Evolutionary conservation across 2,113 vertebrate species (phyloP).

Genomic region (Ramphastos sulfuratus): DNA sequence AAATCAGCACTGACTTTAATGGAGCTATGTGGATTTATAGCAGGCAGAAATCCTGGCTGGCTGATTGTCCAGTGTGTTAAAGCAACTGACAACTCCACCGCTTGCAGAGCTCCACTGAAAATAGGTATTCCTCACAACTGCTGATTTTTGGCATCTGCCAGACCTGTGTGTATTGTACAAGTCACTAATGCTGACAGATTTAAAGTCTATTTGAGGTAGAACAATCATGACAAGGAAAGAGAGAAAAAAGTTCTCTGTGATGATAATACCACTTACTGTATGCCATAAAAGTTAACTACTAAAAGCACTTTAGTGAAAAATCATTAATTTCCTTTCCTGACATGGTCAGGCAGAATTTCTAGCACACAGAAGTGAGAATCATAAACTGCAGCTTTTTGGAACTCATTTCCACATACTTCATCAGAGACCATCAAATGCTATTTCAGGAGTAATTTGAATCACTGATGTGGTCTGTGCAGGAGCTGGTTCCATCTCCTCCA

Average conservation of each 20-base stretch:
- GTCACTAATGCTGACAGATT: not conserved
- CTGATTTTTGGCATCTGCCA: not conserved
- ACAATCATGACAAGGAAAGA: not conserved
- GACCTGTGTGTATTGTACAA: not conserved
- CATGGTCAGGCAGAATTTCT: not conserved
- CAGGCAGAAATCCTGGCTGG: not conserved
- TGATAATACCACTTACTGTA: not conserved
- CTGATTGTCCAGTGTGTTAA: not conserved
- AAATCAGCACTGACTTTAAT: slow-evolving; percentile 14
- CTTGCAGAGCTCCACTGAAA: not conserved
- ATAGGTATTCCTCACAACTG: not conserved
- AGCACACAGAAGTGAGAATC: not conserved
- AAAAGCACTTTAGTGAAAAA: not conserved
- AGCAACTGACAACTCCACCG: not conserved
- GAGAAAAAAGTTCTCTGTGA: not conserved
- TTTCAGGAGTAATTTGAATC: slow-evolving; percentile 11
- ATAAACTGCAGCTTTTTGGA: not conserved
- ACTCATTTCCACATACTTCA: not conserved
- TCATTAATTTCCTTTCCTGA: not conserved
- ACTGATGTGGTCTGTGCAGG: not conserved
- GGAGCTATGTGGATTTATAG: slow-evolving; percentile 4
- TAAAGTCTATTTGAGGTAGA: not conserved
- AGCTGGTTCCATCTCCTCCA: not conserved
- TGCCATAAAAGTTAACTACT: not conserved
- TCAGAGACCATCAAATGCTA: not conserved